Evolutionary conservation across 2,113 vertebrate genomes (phyloP).

Genomic region (Rissa tridactyla): DNA sequence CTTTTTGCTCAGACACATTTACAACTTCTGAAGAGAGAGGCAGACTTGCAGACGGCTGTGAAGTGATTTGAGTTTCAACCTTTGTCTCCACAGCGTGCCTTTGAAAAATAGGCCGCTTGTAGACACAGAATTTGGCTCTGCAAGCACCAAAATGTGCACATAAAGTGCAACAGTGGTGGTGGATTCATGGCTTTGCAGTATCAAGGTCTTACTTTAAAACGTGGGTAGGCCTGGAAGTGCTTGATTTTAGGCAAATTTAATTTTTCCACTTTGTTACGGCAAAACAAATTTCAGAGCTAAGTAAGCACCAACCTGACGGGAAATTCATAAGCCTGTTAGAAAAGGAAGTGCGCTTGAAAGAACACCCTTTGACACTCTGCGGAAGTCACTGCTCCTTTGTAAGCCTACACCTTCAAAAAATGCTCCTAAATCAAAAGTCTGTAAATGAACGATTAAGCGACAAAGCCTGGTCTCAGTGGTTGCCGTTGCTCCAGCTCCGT

Average conservation of each 20-base stretch:
- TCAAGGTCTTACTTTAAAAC: background rate
- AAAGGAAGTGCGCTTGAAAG: background rate
- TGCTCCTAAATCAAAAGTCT: background rate
- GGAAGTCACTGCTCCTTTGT: background rate
- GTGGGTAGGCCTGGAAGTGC: background rate
- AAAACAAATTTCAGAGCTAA: background rate
- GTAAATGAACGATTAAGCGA: background rate
- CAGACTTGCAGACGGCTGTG: slow-evolving; percentile 36
- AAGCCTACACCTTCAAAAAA: background rate
- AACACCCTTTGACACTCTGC: background rate
- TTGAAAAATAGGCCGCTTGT: slow-evolving; percentile 16
- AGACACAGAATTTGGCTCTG: background rate
- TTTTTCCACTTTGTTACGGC: background rate
- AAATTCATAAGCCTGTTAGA: background rate
- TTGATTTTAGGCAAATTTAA: background rate
- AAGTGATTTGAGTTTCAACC: slow-evolving; percentile 43
- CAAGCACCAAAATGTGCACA: background rate
- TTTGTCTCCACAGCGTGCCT: slow-evolving; percentile 27
- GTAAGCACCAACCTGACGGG: background rate
- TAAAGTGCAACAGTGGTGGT: background rate
- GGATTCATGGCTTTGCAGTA: background rate
- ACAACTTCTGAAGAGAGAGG: background rate
- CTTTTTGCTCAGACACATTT: slow-evolving; percentile 33
- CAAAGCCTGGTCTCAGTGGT: background rate
- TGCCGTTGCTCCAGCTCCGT: background rate